Evolutionary conservation across 2,797 vertebrate species (phyloP).

Genomic region (Oceanodroma leucorhoa): DNA sequence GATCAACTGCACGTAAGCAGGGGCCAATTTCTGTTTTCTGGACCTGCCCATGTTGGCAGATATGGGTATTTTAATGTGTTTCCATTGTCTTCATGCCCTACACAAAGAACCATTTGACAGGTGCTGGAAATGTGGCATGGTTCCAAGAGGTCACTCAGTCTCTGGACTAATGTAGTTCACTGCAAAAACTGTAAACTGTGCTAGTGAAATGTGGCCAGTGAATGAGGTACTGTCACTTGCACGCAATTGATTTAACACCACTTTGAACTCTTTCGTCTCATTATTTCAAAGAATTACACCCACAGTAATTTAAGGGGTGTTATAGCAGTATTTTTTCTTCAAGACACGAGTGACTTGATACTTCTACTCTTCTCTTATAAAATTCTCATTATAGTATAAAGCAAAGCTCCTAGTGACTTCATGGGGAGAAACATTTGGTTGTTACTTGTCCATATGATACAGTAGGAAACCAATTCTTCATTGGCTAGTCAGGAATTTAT

Average conservation of each 20-base stretch:
- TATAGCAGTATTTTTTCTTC: not conserved
- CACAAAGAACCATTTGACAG: slow-evolving; percentile 32
- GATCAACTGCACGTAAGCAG: not conserved
- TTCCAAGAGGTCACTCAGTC: slow-evolving; percentile 3
- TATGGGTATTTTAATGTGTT: not conserved
- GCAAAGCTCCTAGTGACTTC: not conserved
- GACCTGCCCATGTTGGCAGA: not conserved
- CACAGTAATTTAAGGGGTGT: not conserved
- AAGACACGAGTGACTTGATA: not conserved
- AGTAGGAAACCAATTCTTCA: not conserved
- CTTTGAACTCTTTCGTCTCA: not conserved
- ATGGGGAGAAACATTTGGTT: not conserved
- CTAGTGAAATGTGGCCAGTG: not conserved
- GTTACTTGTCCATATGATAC: not conserved
- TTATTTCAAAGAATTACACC: not conserved
- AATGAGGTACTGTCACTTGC: not conserved
- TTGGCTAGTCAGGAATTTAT: not conserved
- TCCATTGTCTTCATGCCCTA: not conserved
- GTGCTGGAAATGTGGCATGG: slow-evolving; percentile 2
- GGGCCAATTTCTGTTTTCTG: not conserved
- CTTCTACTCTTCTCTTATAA: not conserved
- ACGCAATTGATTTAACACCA: not conserved
- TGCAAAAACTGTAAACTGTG: not conserved
- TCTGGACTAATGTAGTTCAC: not conserved
- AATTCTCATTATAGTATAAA: not conserved